Evolutionary conservation across 2,888 invertebrate genomes (phyloP).

Genomic region (Agrotis ipsilon): DNA sequence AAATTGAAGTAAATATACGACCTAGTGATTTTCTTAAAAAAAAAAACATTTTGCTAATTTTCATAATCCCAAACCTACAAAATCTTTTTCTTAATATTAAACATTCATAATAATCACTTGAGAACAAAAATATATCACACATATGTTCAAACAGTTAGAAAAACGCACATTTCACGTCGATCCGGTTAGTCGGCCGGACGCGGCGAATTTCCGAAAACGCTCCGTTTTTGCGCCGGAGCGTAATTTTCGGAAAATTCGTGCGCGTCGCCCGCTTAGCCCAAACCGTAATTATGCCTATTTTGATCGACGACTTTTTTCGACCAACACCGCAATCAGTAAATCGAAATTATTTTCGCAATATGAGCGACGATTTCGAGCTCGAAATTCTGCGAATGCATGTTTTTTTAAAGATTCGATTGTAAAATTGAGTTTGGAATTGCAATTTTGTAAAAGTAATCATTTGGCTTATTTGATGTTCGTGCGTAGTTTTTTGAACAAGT

Average conservation of each 20-base stretch:
- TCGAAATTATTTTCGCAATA: conserved; percentile 65
- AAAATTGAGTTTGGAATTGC: conserved; percentile 22
- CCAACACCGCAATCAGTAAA: conserved; percentile 61
- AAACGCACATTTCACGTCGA: conserved; percentile 55
- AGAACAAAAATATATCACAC: conserved; percentile 31
- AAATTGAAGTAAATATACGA: too few species aligned
- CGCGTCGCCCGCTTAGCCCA: conserved; percentile 71
- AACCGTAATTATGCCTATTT: conserved; percentile 88
- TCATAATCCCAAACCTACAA: too few species aligned
- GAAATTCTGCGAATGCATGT: conserved; percentile 36
- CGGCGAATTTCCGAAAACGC: conserved; percentile 79
- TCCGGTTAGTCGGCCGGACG: conserved; percentile 62
- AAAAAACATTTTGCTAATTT: too few species aligned
- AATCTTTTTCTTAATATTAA: not conserved
- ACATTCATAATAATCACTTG: conserved; percentile 8
- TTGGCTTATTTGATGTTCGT: not conserved
- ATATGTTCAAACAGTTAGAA: conserved; percentile 53
- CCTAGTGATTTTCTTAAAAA: too few species aligned
- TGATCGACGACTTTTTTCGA: conserved; percentile 83
- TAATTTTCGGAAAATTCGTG: conserved; percentile 86
- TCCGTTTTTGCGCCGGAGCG: conserved; percentile 75
- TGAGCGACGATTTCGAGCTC: conserved; percentile 43
- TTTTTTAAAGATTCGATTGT: conserved; percentile 28
- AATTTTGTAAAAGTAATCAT: not conserved
- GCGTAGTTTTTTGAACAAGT: not conserved